Conservation (phyloP, 2,888 invertebrate species). For the Agrotis clavis region DNA sequence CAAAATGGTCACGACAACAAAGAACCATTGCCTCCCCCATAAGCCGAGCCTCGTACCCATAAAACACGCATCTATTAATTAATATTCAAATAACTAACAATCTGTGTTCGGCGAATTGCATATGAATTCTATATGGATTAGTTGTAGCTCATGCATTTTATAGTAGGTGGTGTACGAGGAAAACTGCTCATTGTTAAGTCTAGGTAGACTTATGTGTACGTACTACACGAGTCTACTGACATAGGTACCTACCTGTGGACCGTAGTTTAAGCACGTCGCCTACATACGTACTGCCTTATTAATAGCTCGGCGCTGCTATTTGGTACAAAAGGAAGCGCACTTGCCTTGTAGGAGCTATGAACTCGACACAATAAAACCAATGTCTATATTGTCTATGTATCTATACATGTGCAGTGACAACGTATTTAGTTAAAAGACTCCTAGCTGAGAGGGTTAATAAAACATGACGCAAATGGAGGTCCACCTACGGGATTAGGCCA, state of each 20-base stretch:
- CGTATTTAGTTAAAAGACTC: slow-evolving; percentile 22
- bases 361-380: slow-evolving; percentile 49
- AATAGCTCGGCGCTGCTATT: slow-evolving; percentile 58
- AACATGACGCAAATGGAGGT: slow-evolving; percentile 25
- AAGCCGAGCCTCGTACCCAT: slow-evolving; percentile 72
- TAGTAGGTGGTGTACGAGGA: slow-evolving; percentile 74
- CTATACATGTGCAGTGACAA: slow-evolving; percentile 16
- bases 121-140: slow-evolving; percentile 82
- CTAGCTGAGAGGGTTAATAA: slow-evolving; percentile 27
- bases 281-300: slow-evolving; percentile 62
- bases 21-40: slow-evolving; percentile 73
- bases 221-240: slow-evolving; percentile 59
- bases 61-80: slow-evolving; percentile 73
- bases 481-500: slow-evolving; percentile 5
- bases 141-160: slow-evolving; percentile 81
- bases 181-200: slow-evolving; percentile 79
- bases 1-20: slow-evolving; percentile 75
- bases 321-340: slow-evolving; percentile 57
- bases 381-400: slow-evolving; percentile 28
- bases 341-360: slow-evolving; percentile 42
- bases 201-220: slow-evolving; percentile 50
- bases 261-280: slow-evolving; percentile 48
- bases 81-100: slow-evolving; percentile 83
- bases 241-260: slow-evolving; percentile 43
- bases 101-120: slow-evolving; percentile 82